Base-by-base conservation (phyloP, 2,797 vertebrate genomes). In the Dendrocincla tyrannina region DNA sequence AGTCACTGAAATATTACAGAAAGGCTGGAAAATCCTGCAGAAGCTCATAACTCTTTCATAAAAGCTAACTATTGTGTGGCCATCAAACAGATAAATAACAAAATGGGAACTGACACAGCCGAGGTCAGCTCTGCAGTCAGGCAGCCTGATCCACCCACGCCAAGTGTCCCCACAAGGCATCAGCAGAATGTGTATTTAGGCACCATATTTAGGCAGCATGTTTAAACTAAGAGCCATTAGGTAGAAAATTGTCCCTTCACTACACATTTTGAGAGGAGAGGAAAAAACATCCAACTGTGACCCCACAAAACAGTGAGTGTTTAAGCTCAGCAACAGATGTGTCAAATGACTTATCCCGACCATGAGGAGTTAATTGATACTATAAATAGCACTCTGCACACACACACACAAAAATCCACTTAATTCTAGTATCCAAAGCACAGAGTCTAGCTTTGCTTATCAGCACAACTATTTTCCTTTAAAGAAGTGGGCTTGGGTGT, bases 361-460 rank as follows among this genome's bases (percentile, higher is more conserved):
- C 81, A 93, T 8, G 78, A 96, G 89, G 83, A 96, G 89, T 96
- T 96, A 97, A 97, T 75, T 96, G 96, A 86, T 79, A 70, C 89
- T 96, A 96, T 96, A 96, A 96, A 96, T 97, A 97, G 96, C 24
- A 76, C 52, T 70, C 80, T 33, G 62, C 42, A 77, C 67, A 70
- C 39, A 17, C 39, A 17, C 37, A 49, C 59, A 87, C 59, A 59
- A 85, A 75, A 67, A 33, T 32, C 64, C 79, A 85, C 67, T 91
- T 93, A 91, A 86, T 94, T 91, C 55, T 60, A 39, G 47, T 50
- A 77, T 55, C 52, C 46, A 79, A 80, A 89, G 41, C 60, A 46
- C 32, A 86, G 15, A 44, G 72, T 42, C 44, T 42, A 82, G 88
- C 49, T 90, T 58, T 78, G 62, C 88, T 91, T 92, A 94, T 93